Conservation (phyloP, 1,140 invertebrate species). For the Drosophila melanica region DNA sequence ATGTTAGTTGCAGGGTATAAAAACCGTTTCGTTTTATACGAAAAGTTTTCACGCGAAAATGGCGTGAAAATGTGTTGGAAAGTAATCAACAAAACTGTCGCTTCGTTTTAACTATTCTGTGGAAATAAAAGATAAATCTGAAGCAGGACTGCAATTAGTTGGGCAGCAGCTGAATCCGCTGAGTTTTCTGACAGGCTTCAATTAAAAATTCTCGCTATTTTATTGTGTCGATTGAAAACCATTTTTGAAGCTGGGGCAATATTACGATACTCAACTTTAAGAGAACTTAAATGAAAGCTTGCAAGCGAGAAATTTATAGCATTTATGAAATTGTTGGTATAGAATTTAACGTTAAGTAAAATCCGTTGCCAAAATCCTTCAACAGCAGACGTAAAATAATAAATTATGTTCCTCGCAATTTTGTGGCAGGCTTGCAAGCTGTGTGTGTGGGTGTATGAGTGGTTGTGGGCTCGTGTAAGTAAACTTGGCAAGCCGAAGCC, state of each 20-base stretch:
- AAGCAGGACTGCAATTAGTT: slow-evolving; percentile 17
- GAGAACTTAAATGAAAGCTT: not conserved
- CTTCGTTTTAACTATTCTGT: slow-evolving; percentile 23
- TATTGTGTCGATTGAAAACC: not conserved
- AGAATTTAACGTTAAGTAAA: not conserved
- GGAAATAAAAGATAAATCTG: slow-evolving; percentile 19
- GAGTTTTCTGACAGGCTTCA: slow-evolving; percentile 8
- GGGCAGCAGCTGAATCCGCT: slow-evolving; percentile 12
- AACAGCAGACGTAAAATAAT: slow-evolving; percentile 23
- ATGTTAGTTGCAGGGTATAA: not conserved
- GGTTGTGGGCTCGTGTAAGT: not conserved
- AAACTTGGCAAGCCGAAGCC: slow-evolving; percentile 27
- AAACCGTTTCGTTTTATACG: slow-evolving; percentile 6
- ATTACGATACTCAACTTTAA: not conserved
- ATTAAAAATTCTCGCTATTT: slow-evolving; percentile 3
- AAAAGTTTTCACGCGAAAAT: slow-evolving; percentile 45
- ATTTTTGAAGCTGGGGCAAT: no score
- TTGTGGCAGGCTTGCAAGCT: slow-evolving; percentile 49
- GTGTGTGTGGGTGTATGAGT: slow-evolving; percentile 19
- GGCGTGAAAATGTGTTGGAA: slow-evolving; percentile 47
- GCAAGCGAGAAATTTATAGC: not conserved
- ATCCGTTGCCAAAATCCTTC: slow-evolving; percentile 13
- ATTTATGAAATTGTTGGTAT: not conserved
- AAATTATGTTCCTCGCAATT: slow-evolving; percentile 55
- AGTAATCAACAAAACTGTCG: slow-evolving; percentile 45